These are phyloP conservation scores for Dynastes hyllus DNA, from an alignment of 2,888 invertebrate species.

Conservation along the genomic window DNA sequence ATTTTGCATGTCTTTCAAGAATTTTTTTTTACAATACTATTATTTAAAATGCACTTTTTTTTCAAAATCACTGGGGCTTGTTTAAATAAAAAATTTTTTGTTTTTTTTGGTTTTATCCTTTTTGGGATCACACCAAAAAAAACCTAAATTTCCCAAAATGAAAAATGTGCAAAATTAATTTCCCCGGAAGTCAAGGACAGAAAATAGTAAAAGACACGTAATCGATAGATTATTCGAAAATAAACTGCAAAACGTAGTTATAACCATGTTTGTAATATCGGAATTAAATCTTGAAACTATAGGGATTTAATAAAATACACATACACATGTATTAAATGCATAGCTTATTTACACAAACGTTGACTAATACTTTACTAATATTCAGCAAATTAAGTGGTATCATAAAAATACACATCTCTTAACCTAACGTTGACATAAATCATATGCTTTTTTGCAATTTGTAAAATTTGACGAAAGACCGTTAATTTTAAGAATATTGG, in stretches of 20 bases:
- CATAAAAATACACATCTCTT: slow-evolving; percentile 4
- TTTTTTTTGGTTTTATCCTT: neutral
- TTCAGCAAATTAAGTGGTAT: neutral
- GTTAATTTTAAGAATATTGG: too few relatives aligned
- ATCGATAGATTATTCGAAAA: neutral
- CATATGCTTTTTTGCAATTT: neutral
- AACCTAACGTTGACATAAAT: slow-evolving; percentile 15
- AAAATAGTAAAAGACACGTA: neutral
- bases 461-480: too few relatives aligned
- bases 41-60: neutral
- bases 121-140: neutral
- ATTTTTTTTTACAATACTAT: too few relatives aligned
- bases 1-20: neutral
- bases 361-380: neutral
- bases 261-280: neutral
- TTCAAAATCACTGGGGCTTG: neutral
- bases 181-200: neutral
- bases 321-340: neutral
- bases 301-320: neutral
- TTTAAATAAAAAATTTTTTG: too few relatives aligned
- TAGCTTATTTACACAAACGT: neutral
- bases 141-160: neutral
- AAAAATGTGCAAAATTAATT: neutral
- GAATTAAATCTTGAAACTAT: neutral
- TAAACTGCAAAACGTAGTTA: slow-evolving; percentile 9